Percentiles rank a stretch among this genome's conserved stretches.
Evolutionary conservation across 2,113 vertebrate species (phyloP).

Genomic region (Gymnogyps californianus): DNA sequence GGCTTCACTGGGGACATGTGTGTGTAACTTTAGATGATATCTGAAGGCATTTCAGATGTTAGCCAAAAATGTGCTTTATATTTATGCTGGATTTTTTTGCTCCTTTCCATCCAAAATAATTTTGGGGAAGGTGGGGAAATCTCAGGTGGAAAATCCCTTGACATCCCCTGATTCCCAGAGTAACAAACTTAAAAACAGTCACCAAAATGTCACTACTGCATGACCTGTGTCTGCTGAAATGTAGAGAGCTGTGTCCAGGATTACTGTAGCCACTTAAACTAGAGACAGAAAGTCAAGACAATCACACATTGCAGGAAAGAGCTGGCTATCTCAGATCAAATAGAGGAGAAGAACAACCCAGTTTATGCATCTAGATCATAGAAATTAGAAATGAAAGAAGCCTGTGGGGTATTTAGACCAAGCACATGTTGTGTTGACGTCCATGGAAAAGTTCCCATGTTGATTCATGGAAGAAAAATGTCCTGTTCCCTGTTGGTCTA

Average conservation of each 20-base stretch:
- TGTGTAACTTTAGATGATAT: slow-evolving; percentile 60
- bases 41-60: slow-evolving; percentile 54
- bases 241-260: neutral
- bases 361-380: neutral
- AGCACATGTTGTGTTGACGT: neutral
- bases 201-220: neutral
- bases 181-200: neutral
- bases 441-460: neutral
- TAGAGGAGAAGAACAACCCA: neutral
- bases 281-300: neutral
- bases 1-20: slow-evolving; percentile 45
- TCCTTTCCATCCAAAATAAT: slow-evolving; percentile 1
- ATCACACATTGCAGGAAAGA: neutral
- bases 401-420: neutral
- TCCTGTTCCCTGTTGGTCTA: neutral
- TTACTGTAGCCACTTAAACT: neutral
- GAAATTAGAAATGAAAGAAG: neutral
- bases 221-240: neutral
- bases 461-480: neutral
- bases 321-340: neutral
- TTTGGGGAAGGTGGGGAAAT: neutral
- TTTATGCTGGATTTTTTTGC: slow-evolving; percentile 3
- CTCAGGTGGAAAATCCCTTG: slow-evolving; percentile 24
- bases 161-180: neutral
- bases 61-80: slow-evolving; percentile 58